A percentile compares a stretch with the other conserved stretches of the same genome.
phyloP scores from a whole-genome alignment of 2,888 invertebrate species.

The Pyrochroa serraticornis region DNA sequence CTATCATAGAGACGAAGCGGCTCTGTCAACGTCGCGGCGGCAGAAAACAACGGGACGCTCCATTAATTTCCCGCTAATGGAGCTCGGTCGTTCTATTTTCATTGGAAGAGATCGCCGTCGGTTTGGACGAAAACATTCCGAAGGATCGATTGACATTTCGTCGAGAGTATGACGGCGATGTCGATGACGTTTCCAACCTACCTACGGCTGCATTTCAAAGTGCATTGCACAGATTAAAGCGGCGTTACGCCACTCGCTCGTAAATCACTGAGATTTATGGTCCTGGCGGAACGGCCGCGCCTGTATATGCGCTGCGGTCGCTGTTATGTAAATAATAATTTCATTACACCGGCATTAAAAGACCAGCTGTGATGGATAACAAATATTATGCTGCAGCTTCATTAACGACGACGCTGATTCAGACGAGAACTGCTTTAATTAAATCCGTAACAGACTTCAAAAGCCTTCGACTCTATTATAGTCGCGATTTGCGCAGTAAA shows the following conservation, averaged over 20 bases:
- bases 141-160: slow-evolving; percentile 1
- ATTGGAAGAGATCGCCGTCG: slow-evolving; percentile 30
- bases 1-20: slow-evolving; percentile 37
- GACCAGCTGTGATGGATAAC: slow-evolving; percentile 46
- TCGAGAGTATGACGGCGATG: not conserved
- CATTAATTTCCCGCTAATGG: slow-evolving; percentile 45
- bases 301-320: slow-evolving; percentile 38
- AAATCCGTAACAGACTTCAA: slow-evolving; percentile 19
- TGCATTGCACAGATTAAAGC: slow-evolving; percentile 46
- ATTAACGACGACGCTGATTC: slow-evolving; percentile 32
- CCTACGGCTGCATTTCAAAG: slow-evolving; percentile 38
- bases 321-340: slow-evolving; percentile 50
- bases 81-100: slow-evolving; percentile 39
- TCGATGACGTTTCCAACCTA: slow-evolving; percentile 30
- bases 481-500: slow-evolving; percentile 7
- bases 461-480: slow-evolving; percentile 6
- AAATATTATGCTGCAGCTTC: slow-evolving; percentile 39
- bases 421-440: slow-evolving; percentile 23
- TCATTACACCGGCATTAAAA: slow-evolving; percentile 47
- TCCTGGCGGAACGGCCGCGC: slow-evolving; percentile 41
- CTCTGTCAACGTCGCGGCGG: slow-evolving; percentile 40
- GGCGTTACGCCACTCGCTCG: slow-evolving; percentile 41
- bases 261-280: slow-evolving; percentile 49
- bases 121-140: too few species aligned
- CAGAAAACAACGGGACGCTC: slow-evolving; percentile 36